Percentiles rank a stretch among this genome's conserved stretches.
phyloP scores from a whole-genome alignment of 2,113 vertebrate genomes.

The Alligator mississippiensis region DNA sequence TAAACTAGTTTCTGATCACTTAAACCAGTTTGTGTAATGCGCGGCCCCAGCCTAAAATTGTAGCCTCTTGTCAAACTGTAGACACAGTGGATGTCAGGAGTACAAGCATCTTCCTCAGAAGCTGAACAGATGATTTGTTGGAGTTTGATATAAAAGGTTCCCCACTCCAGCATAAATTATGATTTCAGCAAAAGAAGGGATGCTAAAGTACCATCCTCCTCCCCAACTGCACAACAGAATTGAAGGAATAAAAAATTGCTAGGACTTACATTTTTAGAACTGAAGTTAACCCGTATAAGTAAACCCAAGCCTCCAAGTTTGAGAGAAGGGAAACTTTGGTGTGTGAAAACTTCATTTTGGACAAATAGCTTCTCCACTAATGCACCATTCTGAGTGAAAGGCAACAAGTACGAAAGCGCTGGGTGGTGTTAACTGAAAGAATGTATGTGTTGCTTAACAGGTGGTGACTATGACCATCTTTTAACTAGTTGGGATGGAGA shows the following conservation, averaged over 20 bases:
- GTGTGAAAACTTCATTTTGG: no score
- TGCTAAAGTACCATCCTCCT: fast-evolving
- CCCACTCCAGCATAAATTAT: background rate
- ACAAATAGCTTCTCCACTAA: no score
- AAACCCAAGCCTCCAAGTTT: background rate
- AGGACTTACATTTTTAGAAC: background rate
- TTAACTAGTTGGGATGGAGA: no score
- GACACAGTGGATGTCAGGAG: no score
- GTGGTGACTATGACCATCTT: no score
- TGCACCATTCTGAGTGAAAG: no score
- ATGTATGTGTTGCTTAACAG: no score
- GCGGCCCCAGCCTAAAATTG: no score
- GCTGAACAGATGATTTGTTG: background rate
- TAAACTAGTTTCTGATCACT: no score
- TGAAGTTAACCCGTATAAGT: background rate
- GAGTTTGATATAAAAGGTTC: fast-evolving
- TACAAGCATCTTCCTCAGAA: background rate
- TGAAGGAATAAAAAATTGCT: background rate
- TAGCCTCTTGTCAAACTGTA: background rate
- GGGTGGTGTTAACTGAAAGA: no score
- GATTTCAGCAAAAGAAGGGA: background rate
- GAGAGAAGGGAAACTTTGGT: background rate
- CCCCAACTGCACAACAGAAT: background rate
- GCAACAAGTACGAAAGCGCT: no score
- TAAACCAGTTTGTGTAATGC: no score